Evolutionary conservation across 2,797 vertebrate species (phyloP), one percentile per base, ranked within the genome.

Genomic region (Kryptolebias ocellatus): DNA sequence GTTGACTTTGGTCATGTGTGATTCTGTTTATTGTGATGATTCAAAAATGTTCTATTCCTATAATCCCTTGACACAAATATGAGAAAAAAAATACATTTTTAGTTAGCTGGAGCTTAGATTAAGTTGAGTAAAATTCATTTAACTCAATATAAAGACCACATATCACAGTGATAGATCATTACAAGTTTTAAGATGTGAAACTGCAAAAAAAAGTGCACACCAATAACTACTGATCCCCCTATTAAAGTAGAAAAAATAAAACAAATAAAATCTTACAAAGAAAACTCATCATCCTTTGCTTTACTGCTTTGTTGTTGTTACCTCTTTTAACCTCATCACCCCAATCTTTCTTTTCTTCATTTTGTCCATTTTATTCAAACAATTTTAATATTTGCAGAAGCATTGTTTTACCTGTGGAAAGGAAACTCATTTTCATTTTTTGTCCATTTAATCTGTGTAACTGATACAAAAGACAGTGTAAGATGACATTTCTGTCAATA

Each of bases 351-450:
- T 15, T 9, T 51, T 49, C 39, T 47, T 17, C 15, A 7, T 65
- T 67, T 74, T 64, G 29, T 42, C 18, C 15, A 7, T 65, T 67
- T 74, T 64, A 34, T 42, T 29, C 53, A 71, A 81, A 64, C 61
- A 60, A 60, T 77, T 83, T 71, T 76, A 53, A 82, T 79, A 78
- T 86, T 86, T 83, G 76, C 70, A 76, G 49, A 76, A 63, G 63
- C 66, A 69, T 80, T 72, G 63, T 49, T 69, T 83, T 72, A 76
- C 78, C 68, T 53, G 70, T 54, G 71, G 62, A 80, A 72, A 45
- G 37, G 62, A 75, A 83, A 81, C 72, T 70, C 16, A 16, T 61
- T 74, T 37, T 69, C 53, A 31, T 55, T 53, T 45, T 83, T 82
- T 72, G 74, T 79, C 63, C 55, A 44, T 46, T 74, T 83, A 67